Percentiles rank a stretch among this genome's conserved stretches.
Evolutionary conservation across 2,113 vertebrate species (phyloP).

Genomic region (western clawed frog (Xenopus tropicalis)): DNA sequence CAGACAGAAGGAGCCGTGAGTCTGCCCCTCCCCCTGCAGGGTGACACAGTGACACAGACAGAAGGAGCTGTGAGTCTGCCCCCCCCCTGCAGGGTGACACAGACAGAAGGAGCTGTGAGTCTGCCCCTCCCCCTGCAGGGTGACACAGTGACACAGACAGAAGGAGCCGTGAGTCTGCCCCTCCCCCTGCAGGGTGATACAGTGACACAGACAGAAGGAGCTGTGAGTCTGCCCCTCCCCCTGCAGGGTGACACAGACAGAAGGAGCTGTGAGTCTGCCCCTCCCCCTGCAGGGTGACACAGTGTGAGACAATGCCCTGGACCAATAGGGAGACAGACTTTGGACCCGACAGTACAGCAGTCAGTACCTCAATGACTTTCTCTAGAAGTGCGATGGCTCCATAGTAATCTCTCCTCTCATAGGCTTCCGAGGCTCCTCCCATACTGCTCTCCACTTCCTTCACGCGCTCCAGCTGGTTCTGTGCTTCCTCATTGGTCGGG

Average conservation of each 20-base stretch:
- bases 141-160: not conserved
- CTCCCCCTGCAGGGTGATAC: too few relatives aligned
- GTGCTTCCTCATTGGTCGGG: conserved; percentile 65
- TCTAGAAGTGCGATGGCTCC: conserved; percentile 61
- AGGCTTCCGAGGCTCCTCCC: conserved; percentile 60
- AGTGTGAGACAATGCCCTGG: not conserved
- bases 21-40: too few relatives aligned
- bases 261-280: too few relatives aligned
- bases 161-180: too few relatives aligned
- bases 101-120: not conserved
- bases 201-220: too few relatives aligned
- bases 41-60: too few relatives aligned
- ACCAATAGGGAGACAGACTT: not conserved
- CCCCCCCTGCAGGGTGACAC: not conserved
- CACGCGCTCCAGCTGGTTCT: conserved; percentile 59
- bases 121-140: not conserved
- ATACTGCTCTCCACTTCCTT: conserved; percentile 65
- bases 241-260: not conserved
- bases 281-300: not conserved
- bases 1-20: too few relatives aligned
- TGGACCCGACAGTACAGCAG: too few relatives aligned
- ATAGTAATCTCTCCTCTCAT: conserved; percentile 66
- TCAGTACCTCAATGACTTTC: conserved; percentile 66
- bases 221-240: not conserved
- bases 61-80: too few relatives aligned